Evolutionary conservation across 2,888 invertebrate genomes (phyloP), one percentile per base, ranked within the genome.

Genomic region (Rotaria socialis): DNA sequence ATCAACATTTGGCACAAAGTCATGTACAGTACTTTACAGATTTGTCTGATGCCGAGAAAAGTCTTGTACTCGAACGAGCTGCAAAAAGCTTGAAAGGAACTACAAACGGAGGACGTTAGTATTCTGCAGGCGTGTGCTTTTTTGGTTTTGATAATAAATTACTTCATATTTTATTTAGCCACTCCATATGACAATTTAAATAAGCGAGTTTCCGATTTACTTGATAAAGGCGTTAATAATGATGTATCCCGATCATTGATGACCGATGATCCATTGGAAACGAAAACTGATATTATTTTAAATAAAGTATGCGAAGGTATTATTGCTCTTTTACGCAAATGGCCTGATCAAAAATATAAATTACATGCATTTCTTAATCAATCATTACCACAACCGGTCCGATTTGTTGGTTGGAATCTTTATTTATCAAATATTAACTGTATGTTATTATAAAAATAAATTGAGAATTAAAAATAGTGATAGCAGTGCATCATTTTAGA

Each of bases 281-380:
- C 91, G 8, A 90, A 90, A 87, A 89, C 90, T 60, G 91, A 91
- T 86, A 88, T 90, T 10, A 88, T 91, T 35, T 88, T 90, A 67
- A 90, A 90, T 74, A 88, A 89, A 84, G 89, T 90, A 24, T 89
- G 90, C 86, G 91, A 90, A 86, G 91, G 90, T 14, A 89, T 89
- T n/a, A 87, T 90, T 24, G 89, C 89, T 86, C 87, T 91, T 80
- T 88, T 91, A 86, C 89, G 89, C 86, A 89, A 90, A 88, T 90
- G 91, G 90, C 91, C 91, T 35, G 90, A 90, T 55, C 90, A 91
- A 89, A 90, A 90, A 87, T 88, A 88, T 67, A 91, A 91, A 87
- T 88, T 91, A 8, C 88, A 89, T 75, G 88, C 89, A 47, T 90
- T 90, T 88, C 88, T 91, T 75, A 91, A 91, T 87, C 90, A 90